Conservation (phyloP, 2,888 invertebrate species). For the Mimas tiliae region DNA sequence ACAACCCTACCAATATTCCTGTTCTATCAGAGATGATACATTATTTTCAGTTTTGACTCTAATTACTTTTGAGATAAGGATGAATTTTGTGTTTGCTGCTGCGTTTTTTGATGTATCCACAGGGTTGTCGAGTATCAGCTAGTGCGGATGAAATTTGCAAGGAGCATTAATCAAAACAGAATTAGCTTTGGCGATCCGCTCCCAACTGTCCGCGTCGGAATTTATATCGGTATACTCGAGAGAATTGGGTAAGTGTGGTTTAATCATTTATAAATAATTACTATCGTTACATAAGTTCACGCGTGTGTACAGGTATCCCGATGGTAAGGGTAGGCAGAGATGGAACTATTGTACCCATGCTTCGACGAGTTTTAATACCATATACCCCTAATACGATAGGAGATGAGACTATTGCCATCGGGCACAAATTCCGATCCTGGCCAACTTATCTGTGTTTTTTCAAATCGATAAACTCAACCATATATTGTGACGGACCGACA, state of each 20-base stretch:
- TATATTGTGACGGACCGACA: background rate
- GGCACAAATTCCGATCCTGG: too few species aligned
- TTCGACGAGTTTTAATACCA: too few species aligned
- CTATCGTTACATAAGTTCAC: too few species aligned
- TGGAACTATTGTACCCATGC: too few species aligned
- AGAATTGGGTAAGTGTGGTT: conserved; percentile 46
- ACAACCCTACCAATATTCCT: conserved; percentile 16
- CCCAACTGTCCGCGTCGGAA: conserved; percentile 73
- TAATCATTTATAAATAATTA: conserved; percentile 31
- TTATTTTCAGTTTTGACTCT: conserved; percentile 30
- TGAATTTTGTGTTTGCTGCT: conserved; percentile 27
- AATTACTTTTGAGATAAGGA: conserved; percentile 45
- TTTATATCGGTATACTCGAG: conserved; percentile 65
- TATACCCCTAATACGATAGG: too few species aligned
- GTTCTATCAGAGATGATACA: conserved; percentile 27
- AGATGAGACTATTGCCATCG: too few species aligned
- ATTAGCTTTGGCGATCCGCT: conserved; percentile 84
- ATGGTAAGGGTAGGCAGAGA: too few species aligned
- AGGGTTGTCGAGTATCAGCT: conserved; percentile 55
- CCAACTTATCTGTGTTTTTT: too few species aligned
- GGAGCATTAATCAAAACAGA: conserved; percentile 83
- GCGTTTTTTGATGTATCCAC: conserved; percentile 28
- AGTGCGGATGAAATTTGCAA: conserved; percentile 74
- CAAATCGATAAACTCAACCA: too few species aligned
- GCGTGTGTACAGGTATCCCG: too few species aligned